These are phyloP conservation scores for Okapia johnstoni DNA, from an alignment of 2,113 vertebrate genomes.

Conservation along the genomic window DNA sequence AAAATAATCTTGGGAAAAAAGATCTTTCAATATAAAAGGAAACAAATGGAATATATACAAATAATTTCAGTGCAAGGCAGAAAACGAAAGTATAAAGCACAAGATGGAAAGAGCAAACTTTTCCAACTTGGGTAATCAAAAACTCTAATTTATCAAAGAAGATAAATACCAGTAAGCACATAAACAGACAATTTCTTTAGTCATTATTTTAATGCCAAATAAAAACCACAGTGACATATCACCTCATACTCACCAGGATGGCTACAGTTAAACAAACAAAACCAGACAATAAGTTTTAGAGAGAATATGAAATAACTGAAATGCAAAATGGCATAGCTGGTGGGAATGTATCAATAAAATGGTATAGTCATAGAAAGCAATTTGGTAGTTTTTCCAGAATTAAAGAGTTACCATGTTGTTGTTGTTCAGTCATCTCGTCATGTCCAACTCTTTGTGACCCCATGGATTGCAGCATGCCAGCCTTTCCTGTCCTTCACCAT, in stretches of 20 bases:
- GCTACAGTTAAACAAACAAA: neutral
- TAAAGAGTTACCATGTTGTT: neutral
- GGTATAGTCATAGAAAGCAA: neutral
- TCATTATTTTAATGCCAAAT: neutral
- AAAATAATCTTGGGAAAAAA: neutral
- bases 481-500: neutral
- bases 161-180: neutral
- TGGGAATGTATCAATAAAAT: neutral
- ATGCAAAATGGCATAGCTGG: neutral
- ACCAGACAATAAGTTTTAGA: neutral
- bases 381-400: neutral
- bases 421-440: neutral
- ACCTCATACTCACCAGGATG: neutral
- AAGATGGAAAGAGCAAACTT: neutral
- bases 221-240: neutral
- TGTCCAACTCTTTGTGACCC: neutral
- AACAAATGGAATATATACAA: neutral
- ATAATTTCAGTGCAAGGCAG: neutral
- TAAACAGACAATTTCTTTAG: neutral
- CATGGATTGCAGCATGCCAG: neutral
- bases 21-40: neutral
- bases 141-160: neutral
- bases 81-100: neutral
- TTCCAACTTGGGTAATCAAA: neutral
- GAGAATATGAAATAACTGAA: neutral